Percentiles rank a stretch among this genome's conserved stretches.
Evolutionary conservation across 2,113 vertebrate species (phyloP).

Genomic region (Tragelaphus imberbis): DNA sequence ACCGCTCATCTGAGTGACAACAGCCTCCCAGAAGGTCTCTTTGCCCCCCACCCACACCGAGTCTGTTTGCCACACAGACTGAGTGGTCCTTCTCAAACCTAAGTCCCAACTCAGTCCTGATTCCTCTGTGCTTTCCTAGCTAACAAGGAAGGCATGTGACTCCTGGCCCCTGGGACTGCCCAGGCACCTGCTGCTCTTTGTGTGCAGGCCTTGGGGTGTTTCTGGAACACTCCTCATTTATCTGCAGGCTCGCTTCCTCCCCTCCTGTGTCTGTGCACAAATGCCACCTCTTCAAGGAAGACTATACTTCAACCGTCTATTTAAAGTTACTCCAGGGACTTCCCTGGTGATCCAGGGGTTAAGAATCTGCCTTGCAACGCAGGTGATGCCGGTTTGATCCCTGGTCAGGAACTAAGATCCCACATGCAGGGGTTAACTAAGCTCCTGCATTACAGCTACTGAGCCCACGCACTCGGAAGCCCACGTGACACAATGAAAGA

Average conservation of each 20-base stretch:
- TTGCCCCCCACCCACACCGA: background rate
- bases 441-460: background rate
- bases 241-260: background rate
- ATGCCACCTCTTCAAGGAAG: background rate
- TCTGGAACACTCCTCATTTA: background rate
- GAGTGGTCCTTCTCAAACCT: background rate
- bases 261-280: background rate
- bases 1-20: background rate
- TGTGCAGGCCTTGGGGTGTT: background rate
- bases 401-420: background rate
- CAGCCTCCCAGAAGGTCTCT: background rate
- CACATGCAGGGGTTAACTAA: background rate
- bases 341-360: background rate
- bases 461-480: background rate
- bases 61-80: background rate
- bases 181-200: background rate
- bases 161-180: rapidly evolving
- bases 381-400: background rate
- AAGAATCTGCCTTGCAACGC: background rate
- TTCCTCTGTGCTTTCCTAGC: background rate
- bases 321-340: background rate
- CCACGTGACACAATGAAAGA: background rate
- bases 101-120: background rate
- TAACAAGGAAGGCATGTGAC: background rate
- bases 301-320: rapidly evolving